Percentiles rank a stretch among this genome's conserved stretches.
phyloP scores from a whole-genome alignment of 1,140 invertebrate genomes.

The Drosophila tropicalis region DNA sequence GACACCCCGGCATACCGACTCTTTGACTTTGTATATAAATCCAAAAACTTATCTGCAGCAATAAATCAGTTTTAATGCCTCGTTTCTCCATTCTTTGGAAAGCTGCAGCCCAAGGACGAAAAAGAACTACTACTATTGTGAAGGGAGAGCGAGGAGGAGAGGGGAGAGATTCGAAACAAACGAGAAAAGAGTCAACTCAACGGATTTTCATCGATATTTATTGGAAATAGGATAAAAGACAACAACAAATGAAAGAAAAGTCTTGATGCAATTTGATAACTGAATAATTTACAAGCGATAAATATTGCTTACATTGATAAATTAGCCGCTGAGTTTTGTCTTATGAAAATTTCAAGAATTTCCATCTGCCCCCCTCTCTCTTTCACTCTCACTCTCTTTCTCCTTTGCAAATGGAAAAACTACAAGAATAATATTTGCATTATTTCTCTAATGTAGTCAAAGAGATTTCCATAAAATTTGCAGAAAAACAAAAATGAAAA shows the following conservation, averaged over 20 bases:
- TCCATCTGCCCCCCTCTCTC: too few species aligned
- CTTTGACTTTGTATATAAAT: constrained; percentile 65
- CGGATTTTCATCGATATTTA: constrained; percentile 35
- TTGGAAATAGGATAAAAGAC: not conserved
- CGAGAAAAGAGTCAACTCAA: constrained; percentile 18
- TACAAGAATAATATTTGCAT: too few species aligned
- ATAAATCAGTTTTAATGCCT: constrained; percentile 79
- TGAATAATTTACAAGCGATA: not conserved
- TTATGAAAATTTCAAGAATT: not conserved
- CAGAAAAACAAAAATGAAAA: too few species aligned
- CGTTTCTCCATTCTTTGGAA: constrained; percentile 45
- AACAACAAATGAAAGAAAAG: not conserved
- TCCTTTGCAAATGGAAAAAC: too few species aligned
- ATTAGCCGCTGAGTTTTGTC: not conserved
- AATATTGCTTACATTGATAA: not conserved
- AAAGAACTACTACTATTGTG: constrained; percentile 1
- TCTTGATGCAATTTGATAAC: not conserved
- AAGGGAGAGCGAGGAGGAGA: not conserved
- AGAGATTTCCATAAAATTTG: too few species aligned
- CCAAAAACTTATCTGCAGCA: constrained; percentile 73
- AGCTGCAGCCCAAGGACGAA: constrained; percentile 36
- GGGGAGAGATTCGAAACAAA: not conserved
- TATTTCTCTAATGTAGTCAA: too few species aligned
- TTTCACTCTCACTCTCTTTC: too few species aligned
- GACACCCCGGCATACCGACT: constrained; percentile 2